phyloP scores from a whole-genome alignment of 2,797 vertebrate species.

The Adelosebastes latens region DNA sequence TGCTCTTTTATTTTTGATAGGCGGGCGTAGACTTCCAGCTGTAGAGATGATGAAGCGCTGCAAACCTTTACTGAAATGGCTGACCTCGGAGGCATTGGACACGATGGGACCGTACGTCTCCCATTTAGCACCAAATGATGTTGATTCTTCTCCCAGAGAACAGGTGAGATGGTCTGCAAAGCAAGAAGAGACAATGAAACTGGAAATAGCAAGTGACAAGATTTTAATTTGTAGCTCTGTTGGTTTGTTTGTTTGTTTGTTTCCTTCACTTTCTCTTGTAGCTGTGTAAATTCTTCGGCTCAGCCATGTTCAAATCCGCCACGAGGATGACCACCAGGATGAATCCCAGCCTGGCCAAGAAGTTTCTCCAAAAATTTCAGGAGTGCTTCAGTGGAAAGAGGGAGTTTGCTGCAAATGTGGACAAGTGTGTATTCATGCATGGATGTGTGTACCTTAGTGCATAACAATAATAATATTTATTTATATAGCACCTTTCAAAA shows the following conservation, averaged over 20 bases:
- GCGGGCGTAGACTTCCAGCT: too few relatives aligned
- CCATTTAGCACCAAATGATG: conserved; percentile 46
- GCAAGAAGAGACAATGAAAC: not conserved
- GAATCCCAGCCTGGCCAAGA: conserved; percentile 45
- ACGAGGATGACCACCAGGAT: conserved; percentile 34
- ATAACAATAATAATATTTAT: not conserved
- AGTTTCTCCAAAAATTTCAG: conserved; percentile 55
- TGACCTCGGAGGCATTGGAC: conserved; percentile 40
- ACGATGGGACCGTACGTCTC: conserved; percentile 75
- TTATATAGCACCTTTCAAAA: not conserved
- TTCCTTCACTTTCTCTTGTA: conserved; percentile 37
- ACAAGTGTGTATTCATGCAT: conserved; percentile 65
- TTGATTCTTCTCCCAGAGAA: conserved; percentile 53
- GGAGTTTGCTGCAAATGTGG: conserved; percentile 50
- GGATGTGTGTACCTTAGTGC: not conserved
- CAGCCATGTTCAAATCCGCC: conserved; percentile 38
- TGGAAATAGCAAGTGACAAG: not conserved
- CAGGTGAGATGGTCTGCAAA: conserved; percentile 46
- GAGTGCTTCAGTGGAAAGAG: conserved; percentile 51
- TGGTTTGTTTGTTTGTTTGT: not conserved
- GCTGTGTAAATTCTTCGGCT: conserved; percentile 74
- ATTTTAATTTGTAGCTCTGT: not conserved
- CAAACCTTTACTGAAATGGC: conserved; percentile 58
- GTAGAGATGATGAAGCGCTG: conserved; percentile 22
- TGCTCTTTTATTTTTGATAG: too few relatives aligned